Percentiles rank a stretch among this genome's conserved stretches.
These are phyloP conservation scores for Tiliacea citrago DNA, from an alignment of 2,888 invertebrate genomes.

Conservation along the genomic window DNA sequence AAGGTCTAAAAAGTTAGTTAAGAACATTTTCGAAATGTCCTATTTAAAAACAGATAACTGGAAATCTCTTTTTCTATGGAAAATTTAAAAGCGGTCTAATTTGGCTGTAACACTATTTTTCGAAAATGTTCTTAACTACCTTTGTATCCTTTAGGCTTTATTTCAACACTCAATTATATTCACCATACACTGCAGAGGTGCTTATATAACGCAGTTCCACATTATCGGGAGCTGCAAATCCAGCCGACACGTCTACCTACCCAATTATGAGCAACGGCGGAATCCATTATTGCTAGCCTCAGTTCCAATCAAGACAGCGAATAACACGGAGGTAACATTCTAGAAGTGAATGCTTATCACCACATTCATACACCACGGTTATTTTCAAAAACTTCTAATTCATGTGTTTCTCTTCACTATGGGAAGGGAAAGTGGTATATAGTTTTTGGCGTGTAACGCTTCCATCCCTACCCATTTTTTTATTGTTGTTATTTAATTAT, in stretches of 20 bases:
- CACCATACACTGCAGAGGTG: background rate
- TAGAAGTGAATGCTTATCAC: constrained; percentile 17
- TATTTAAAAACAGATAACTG: no score
- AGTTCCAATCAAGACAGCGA: constrained; percentile 64
- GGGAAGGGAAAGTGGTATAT: no score
- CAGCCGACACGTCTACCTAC: constrained; percentile 33
- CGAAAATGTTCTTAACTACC: no score
- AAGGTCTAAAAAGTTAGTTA: no score
- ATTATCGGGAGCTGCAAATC: constrained; percentile 30
- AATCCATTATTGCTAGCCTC: constrained; percentile 69
- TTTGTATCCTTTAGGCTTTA: background rate
- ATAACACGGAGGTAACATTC: constrained; percentile 27
- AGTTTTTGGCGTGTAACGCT: no score
- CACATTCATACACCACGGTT: background rate
- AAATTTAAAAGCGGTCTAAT: no score
- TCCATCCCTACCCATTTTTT: no score
- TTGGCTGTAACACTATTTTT: no score
- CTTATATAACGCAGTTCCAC: background rate
- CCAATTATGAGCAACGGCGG: constrained; percentile 65
- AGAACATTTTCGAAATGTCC: no score
- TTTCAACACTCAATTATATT: background rate
- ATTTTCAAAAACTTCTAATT: background rate
- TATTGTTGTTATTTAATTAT: no score
- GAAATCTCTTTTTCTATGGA: no score
- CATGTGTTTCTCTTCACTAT: no score